Percentiles rank a stretch among this genome's conserved stretches.
Evolutionary conservation across 2,888 invertebrate genomes (phyloP).

Genomic region (Glyphotaelius pellucidus): DNA sequence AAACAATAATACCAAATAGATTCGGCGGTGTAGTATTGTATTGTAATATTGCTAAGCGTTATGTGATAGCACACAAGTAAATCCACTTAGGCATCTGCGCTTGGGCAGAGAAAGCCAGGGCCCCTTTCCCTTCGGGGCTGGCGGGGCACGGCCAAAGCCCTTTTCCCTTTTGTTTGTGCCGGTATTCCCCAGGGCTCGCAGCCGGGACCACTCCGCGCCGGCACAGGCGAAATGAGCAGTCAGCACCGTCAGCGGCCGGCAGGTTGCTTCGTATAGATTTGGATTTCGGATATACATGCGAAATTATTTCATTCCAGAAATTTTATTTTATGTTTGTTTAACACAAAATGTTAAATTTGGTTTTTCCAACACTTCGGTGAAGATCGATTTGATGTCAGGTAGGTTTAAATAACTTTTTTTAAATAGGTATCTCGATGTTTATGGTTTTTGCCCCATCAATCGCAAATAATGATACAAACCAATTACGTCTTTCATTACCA

Average conservation of each 20-base stretch:
- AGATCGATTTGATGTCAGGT: too few relatives aligned
- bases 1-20: slow-evolving; percentile 1
- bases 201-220: not conserved
- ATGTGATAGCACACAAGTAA: slow-evolving; percentile 39
- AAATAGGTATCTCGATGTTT: not conserved
- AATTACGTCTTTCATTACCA: too few relatives aligned
- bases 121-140: not conserved
- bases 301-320: not conserved
- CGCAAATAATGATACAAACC: too few relatives aligned
- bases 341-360: not conserved
- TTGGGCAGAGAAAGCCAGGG: not conserved
- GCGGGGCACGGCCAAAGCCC: not conserved
- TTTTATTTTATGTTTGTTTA: not conserved
- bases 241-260: not conserved
- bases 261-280: not conserved
- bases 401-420: too few relatives aligned
- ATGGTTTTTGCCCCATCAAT: too few relatives aligned
- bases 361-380: not conserved
- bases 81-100: slow-evolving; percentile 36
- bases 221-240: slow-evolving; percentile 18
- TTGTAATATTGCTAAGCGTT: slow-evolving; percentile 16
- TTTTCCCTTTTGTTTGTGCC: slow-evolving; percentile 27
- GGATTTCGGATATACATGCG: not conserved
- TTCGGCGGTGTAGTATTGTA: not conserved
- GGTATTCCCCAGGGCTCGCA: slow-evolving; percentile 14